Conservation (phyloP, 1,140 invertebrate genomes). For the Riptortus pedestris region DNA sequence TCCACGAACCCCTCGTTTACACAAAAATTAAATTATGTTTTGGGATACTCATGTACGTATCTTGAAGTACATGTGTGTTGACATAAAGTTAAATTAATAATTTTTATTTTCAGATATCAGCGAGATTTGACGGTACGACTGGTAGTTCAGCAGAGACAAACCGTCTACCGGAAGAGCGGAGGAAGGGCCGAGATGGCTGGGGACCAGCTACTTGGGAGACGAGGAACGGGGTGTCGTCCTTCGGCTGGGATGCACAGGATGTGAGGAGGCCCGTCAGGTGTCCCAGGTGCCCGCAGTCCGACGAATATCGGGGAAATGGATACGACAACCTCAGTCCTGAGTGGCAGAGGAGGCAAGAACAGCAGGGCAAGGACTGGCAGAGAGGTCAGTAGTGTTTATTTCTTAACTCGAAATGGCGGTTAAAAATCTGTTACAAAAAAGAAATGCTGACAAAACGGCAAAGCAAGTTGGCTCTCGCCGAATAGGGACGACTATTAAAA, state of each 20-base stretch:
- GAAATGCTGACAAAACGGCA: too few species aligned
- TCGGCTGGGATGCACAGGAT: constrained; percentile 30
- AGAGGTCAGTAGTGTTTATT: constrained; percentile 14
- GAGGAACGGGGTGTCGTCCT: constrained; percentile 27
- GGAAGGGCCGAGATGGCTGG: constrained; percentile 6
- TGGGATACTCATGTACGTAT: too few species aligned
- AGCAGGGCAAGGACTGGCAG: constrained; percentile 15
- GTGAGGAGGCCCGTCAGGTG: constrained; percentile 5
- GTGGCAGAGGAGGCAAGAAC: constrained; percentile 25
- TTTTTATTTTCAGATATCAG: too few species aligned
- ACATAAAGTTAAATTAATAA: too few species aligned
- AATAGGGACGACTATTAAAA: too few species aligned
- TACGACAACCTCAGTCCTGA: constrained; percentile 34
- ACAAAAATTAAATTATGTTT: too few species aligned
- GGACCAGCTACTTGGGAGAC: constrained; percentile 25
- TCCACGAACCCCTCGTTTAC: too few species aligned
- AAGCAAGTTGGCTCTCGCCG: too few species aligned
- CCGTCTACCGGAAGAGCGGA: neutral
- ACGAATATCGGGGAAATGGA: constrained; percentile 32
- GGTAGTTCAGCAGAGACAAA: neutral
- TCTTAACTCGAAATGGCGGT: too few species aligned
- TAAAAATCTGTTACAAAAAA: too few species aligned
- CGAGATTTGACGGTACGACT: too few species aligned
- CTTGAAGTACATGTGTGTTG: too few species aligned
- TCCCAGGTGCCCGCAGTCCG: neutral